Evolutionary conservation across 2,113 vertebrate genomes (phyloP), one percentile per base, ranked within the genome.

Genomic region (Oreochromis niloticus): DNA sequence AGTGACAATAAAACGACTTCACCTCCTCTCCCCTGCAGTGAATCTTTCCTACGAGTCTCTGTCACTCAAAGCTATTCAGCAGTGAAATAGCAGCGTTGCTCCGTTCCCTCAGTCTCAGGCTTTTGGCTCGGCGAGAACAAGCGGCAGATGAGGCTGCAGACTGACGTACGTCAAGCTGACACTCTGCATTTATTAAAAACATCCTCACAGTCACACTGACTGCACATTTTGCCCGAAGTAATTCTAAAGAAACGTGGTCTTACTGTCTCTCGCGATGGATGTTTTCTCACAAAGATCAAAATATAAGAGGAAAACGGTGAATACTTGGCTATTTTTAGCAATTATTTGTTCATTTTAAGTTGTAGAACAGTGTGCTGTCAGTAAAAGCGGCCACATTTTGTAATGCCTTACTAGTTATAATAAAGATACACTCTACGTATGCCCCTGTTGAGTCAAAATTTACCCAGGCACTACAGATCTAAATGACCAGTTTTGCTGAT

Each of bases 11-110:
- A 84, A 87, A 50, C 61, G 59, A 6, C 80, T 79, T 80, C 91
- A 82, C 91, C 85, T 88, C 73, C 79, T 83, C 71, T 81, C 87
- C 85, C 88, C 88, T 39, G 85, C 82, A 32, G 90, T 3, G 87
- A 85, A 32, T 59, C 73, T 11, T 78, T 89, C 82, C 85, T 79
- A 3, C 83, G 73, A 87, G 85, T 86, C 50, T 73, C 59, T 81
- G 89, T 91, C 87, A 83, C 85, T 90, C 80, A 82, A 30, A 88
- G 82, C 61, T 52, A 24, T 30, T 87, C 73, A 82, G 84, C 86
- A 7, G 86, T 86, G 84, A 88, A 91, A 88, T 54, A 14, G 82
- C 82, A 68, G 63, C 16, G 2, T 9, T 39, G 16, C 17, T 79
- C 13, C 5, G 46, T 41, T 79, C 27, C 54, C 39, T 61, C 46